Percentiles rank a stretch among this genome's conserved stretches.
Evolutionary conservation across 2,888 invertebrate genomes (phyloP).

Genomic region (Meta bourneti): DNA sequence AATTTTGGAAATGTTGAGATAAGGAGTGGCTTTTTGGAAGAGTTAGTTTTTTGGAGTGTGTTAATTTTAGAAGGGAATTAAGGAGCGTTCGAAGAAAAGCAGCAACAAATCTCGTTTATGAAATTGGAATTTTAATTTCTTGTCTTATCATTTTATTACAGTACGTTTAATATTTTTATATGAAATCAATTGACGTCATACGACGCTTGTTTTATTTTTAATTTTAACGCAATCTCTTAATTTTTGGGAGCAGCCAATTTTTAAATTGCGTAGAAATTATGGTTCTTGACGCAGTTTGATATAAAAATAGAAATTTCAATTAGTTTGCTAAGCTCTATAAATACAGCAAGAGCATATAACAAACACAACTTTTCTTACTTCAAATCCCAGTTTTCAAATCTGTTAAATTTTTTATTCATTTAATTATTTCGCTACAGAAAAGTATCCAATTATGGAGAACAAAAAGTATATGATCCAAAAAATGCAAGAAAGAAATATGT

Average conservation of each 20-base stretch:
- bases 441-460: no score
- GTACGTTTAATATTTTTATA: background rate
- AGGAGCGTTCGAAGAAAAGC: background rate
- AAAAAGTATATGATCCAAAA: no score
- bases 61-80: background rate
- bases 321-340: no score
- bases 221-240: background rate
- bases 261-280: background rate
- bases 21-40: background rate
- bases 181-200: background rate
- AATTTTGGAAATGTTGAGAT: constrained; percentile 5
- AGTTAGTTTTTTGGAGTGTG: background rate
- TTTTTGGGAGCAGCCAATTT: background rate
- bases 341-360: no score
- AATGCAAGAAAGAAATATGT: no score
- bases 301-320: no score
- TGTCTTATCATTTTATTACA: background rate
- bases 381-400: no score
- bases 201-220: background rate
- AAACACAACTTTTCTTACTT: no score
- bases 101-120: background rate
- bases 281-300: background rate
- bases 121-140: background rate
- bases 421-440: no score
- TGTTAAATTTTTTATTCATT: no score